Percentiles rank a stretch among this genome's conserved stretches.
phyloP scores from a whole-genome alignment of 2,113 vertebrate species.

The Glaucidium brasilianum region DNA sequence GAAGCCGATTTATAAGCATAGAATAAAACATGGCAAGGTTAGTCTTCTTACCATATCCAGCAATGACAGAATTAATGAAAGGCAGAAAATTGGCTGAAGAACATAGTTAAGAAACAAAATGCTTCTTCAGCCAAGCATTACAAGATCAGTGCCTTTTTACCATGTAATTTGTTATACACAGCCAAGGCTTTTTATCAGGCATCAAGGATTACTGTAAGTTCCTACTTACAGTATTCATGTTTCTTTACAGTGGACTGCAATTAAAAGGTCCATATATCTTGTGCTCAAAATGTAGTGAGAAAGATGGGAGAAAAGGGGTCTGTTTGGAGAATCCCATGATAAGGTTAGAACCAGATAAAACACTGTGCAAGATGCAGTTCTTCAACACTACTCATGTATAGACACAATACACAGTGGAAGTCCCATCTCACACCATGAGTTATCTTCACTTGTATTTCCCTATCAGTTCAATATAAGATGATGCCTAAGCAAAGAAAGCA shows the following conservation, averaged over 20 bases:
- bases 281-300: not conserved
- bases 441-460: not conserved
- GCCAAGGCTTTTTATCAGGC: not conserved
- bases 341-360: not conserved
- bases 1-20: not conserved
- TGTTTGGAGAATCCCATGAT: not conserved
- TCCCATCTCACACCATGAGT: not conserved
- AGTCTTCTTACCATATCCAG: not conserved
- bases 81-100: slow-evolving; percentile 10
- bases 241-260: not conserved
- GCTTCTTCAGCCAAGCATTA: not conserved
- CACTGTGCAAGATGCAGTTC: not conserved
- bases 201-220: not conserved
- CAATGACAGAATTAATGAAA: not conserved
- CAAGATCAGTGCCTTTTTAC: not conserved
- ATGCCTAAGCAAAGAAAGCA: not conserved
- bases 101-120: not conserved
- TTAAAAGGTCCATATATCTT: not conserved
- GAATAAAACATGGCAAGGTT: not conserved
- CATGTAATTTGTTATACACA: not conserved
- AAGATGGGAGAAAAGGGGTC: not conserved
- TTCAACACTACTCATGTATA: not conserved
- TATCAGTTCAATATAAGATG: not conserved
- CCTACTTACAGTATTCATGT: not conserved
- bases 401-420: not conserved